Base-by-base conservation (phyloP, 2,888 invertebrate species). In the Augiades crinisus region DNA sequence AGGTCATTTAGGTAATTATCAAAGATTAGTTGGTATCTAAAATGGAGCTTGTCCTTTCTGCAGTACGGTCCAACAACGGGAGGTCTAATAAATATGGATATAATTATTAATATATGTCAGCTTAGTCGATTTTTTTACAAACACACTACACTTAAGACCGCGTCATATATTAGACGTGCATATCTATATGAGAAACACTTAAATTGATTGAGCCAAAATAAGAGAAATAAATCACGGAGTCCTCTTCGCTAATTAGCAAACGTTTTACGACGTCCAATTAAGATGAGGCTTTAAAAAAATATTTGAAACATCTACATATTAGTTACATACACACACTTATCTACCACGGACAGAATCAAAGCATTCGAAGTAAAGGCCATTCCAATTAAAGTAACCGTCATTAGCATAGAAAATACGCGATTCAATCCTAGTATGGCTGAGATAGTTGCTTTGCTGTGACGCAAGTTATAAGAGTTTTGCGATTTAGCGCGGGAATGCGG, bases 321-420 rank as follows among this genome's bases (percentile, higher is more conserved):
- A n/a, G 8, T n/a, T 8, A 21, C 21, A 40, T 12, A 30, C 10
- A 22, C 16, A 47, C 21, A 21, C 5, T 38, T 24, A 51, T 30
- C 38, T 21, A 45, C n/a, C 22, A 43, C 10, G 27, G 27, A 10
- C 27, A 27, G 10, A 45, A 38, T 36, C 40, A 41, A 47, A 21
- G 33, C 45, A 34, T 40, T 45, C 49, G 47, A 54, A 55, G 54
- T 54, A 66, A 75, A 75, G 70, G 74, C 68, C 71, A 74, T 66
- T 62, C 59, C 72, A 76, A 79, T 79, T 75, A 80, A 70, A 61
- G 54, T 58, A 58, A 70, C 72, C 63, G 63, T 67, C 67, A 75
- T 80, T 78, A 73, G 72, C 75, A 71, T 73, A 70, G 74, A 72
- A 68, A 77, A 74, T 69, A 59, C 64, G 71, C 69, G 70, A 71